Base-by-base conservation (phyloP, 1,140 invertebrate genomes). In the Trachymyrmex cornetzi region DNA sequence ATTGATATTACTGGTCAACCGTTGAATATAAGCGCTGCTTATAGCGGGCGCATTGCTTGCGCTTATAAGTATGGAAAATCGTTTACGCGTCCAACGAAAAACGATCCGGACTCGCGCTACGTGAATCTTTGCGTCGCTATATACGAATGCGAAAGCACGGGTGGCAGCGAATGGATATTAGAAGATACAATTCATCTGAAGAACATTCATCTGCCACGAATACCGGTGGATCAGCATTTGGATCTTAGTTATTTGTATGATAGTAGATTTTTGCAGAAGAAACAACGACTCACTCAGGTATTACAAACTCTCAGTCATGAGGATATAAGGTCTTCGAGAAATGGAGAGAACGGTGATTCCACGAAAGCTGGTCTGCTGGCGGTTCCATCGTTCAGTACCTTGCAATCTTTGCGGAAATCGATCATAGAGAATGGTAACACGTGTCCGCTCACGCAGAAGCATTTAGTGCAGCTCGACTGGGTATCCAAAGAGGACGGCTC, bases 81-180 rank as follows among this genome's bases (percentile, higher is more conserved):
- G 14, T 98, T 98, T 92, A 98, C 98, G 0, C 95, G 97, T 2
- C 97, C 97, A 0, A 97, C 97, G 90, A 98, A 97, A 94, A 96
- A 95, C 38, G 97, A 98, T 93, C 97, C 97, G 0, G 97, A 98
- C 91, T 98, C 97, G 0, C 96, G 98, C 61, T 99, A 98, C 94
- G 98, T 99, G 57, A 99, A 99, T 94, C 96, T 99, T 0, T 98
- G 98, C 93, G 98, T 99, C 3, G 98, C 98, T n/a, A 99, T 99
- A 87, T 99, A 99, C 95, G 99, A 99, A 95, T 99, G 99, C 94
- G 99, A 99, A 96, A 99, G 99, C 88, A 99, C 99, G 38, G 99
- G 99, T 81, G 99, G 98, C 85, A 97, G 97, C n/a, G 99, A 99
- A 94, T 99, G 99, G 99, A 97, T 99, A n/a, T 95, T 99, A n/a